Base-by-base conservation (phyloP, 1,140 invertebrate species). In the Aporrectodea caliginosa region DNA sequence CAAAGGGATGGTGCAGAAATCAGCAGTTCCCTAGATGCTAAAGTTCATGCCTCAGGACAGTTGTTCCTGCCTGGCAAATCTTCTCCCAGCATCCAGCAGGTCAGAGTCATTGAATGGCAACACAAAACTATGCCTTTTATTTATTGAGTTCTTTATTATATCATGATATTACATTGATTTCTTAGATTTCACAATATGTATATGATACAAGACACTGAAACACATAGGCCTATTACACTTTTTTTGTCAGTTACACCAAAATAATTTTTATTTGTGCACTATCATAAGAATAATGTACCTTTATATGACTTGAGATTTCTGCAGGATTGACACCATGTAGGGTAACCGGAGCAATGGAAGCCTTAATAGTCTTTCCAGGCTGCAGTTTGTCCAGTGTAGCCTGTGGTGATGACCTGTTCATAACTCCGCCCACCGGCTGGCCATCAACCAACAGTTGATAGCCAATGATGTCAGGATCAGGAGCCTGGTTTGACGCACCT, bases 331-430 rank as follows among this genome's bases (percentile, higher is more conserved):
- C 27, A 12, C 70, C 70, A 29, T 27, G 31, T 32, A 29, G 2
- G 6, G 70, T 32, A 2, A 76, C 35, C 43, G 75, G 75, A 76
- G 43, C 35, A 22, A 76, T n/a, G 14, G 27, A 29, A 31, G 43
- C 75, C 29, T 22, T 14, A 12, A 76, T 35, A 12, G 16, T 22
- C 30, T 68, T 76, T 76, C 78, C 78, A 14, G 78, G 30, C 33
- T 58, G 32, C 2, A 80, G 68, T 31, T 80, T 80, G 69, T 80
- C 79, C 30, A 80, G 58, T n/a, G 30, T 77, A 27, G 69, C 71
- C 70, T 77, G 73, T 2, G 30, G 22, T 29, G 58, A 35, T 68
- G 27, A 34, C 34, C 31, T 27, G 29, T 35, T 29, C 58, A 80
- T 32, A 30, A 73, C 22, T 14, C 72, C 34, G 32, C 79, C 79